A percentile compares a stretch with the other conserved stretches of the same genome.
Evolutionary conservation across 2,113 vertebrate genomes (phyloP).

Genomic region (Aegypius monachus): DNA sequence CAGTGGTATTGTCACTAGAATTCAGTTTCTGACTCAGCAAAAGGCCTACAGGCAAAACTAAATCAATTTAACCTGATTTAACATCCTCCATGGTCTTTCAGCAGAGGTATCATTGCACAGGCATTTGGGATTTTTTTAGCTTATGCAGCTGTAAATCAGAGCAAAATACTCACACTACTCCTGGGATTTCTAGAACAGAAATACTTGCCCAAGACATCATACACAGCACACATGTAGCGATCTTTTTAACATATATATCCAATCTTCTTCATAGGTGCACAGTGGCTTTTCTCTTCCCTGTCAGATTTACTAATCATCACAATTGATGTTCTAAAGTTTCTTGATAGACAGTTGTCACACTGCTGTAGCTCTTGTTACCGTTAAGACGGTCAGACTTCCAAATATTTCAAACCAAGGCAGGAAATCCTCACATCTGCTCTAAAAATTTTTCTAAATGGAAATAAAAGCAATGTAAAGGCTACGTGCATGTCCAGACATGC

Average conservation of each 20-base stretch:
- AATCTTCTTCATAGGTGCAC: not conserved
- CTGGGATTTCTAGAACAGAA: not conserved
- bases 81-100: not conserved
- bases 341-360: not conserved
- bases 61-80: not conserved
- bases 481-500: rapidly evolving
- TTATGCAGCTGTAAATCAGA: not conserved
- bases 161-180: not conserved
- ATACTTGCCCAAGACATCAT: not conserved
- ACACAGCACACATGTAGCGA: rapidly evolving
- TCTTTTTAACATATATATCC: not conserved
- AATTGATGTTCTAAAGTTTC: not conserved
- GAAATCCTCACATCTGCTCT: not conserved
- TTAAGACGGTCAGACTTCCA: not conserved
- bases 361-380: not conserved
- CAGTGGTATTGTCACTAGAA: not conserved
- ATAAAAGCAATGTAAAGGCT: not conserved
- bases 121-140: not conserved
- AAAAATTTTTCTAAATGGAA: not conserved
- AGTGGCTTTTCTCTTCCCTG: not conserved
- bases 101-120: not conserved
- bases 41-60: not conserved
- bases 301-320: not conserved
- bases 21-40: not conserved
- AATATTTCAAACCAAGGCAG: not conserved